Evolutionary conservation across 2,113 vertebrate species (phyloP).

Genomic region (Geococcyx californianus): DNA sequence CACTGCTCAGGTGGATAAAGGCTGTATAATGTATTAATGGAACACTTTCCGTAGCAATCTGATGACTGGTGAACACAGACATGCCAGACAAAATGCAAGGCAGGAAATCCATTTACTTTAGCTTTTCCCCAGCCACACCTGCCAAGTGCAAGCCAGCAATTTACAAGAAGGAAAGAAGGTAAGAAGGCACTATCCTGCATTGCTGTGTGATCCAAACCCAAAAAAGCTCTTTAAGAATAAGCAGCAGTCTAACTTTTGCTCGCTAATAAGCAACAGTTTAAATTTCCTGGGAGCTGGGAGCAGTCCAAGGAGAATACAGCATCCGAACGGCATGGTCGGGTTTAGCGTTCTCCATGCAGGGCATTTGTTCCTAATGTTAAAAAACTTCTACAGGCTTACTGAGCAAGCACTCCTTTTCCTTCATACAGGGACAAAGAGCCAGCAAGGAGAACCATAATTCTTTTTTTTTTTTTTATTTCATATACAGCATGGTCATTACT

Average conservation of each 20-base stretch:
- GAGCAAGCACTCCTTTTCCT: not conserved
- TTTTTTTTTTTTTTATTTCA: not conserved
- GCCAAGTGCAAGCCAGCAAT: not conserved
- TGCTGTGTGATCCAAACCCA: not conserved
- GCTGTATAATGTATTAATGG: not conserved
- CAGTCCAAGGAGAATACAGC: not conserved
- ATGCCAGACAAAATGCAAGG: not conserved
- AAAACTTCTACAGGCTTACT: not conserved
- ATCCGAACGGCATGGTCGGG: fast-evolving
- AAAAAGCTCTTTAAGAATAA: not conserved
- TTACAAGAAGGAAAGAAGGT: not conserved
- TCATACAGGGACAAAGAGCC: not conserved
- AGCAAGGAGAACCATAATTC: not conserved
- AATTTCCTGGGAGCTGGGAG: constrained; percentile 5
- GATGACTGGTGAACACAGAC: not conserved
- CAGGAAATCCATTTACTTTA: constrained; percentile 20
- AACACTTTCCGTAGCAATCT: not conserved
- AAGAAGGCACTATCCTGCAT: not conserved
- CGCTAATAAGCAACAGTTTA: not conserved
- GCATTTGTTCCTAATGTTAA: not conserved
- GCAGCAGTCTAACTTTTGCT: not conserved
- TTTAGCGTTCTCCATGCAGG: fast-evolving
- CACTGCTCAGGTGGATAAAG: not conserved
- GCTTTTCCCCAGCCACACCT: not conserved
- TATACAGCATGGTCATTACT: not conserved